Percentiles rank a stretch among this genome's conserved stretches.
These are phyloP conservation scores for Tursiops truncatus DNA, from an alignment of 2,113 vertebrate species.

Conservation along the genomic window DNA sequence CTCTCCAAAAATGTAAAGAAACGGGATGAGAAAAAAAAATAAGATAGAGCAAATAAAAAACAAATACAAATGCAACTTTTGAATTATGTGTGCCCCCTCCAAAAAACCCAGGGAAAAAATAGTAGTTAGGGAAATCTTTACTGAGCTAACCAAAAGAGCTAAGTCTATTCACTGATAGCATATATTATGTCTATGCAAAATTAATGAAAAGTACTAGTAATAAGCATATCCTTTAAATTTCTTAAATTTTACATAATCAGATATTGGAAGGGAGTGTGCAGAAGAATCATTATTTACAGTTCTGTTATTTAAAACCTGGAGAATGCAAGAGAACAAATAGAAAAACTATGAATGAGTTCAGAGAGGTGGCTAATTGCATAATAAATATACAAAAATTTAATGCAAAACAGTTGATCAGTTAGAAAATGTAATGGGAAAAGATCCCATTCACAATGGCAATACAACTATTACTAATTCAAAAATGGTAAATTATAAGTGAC, in stretches of 20 bases:
- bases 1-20: background rate
- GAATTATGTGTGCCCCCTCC: background rate
- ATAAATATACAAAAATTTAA: background rate
- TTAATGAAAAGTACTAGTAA: background rate
- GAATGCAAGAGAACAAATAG: background rate
- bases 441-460: background rate
- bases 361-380: background rate
- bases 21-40: background rate
- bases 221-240: background rate
- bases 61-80: background rate
- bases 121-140: background rate
- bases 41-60: background rate
- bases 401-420: background rate
- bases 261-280: background rate
- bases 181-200: background rate
- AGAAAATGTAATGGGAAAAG: background rate
- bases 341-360: background rate
- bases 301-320: background rate
- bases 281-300: background rate
- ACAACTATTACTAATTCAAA: slow-evolving; percentile 6
- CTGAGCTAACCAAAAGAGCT: background rate
- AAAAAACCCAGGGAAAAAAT: background rate
- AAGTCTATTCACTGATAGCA: background rate
- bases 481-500: background rate
- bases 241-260: background rate